These are phyloP conservation scores for Platycheirus rosarum DNA, from an alignment of 2,888 invertebrate species.

Conservation along the genomic window DNA sequence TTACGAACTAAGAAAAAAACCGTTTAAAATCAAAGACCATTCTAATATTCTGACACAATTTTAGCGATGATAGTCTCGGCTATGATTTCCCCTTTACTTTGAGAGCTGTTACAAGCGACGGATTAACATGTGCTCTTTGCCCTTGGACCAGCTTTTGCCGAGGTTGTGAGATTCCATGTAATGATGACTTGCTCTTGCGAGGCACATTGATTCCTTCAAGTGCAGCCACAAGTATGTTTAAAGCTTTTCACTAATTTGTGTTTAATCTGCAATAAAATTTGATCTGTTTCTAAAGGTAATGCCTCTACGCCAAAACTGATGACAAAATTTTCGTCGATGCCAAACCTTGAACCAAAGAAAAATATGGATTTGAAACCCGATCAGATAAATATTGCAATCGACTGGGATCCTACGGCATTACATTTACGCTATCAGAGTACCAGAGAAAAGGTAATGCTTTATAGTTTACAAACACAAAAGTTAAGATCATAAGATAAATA, in stretches of 20 bases:
- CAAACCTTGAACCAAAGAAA: slow-evolving; percentile 79
- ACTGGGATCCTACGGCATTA: slow-evolving; percentile 97
- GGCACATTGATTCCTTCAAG: slow-evolving; percentile 78
- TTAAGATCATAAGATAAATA: too few species aligned
- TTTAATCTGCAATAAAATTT: too few species aligned
- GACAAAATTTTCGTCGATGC: slow-evolving; percentile 79
- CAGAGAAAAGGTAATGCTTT: slow-evolving; percentile 85
- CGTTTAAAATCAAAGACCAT: too few species aligned
- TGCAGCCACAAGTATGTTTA: slow-evolving; percentile 77
- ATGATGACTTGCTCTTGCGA: slow-evolving; percentile 84
- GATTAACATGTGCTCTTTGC: slow-evolving; percentile 89
- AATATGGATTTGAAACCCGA: slow-evolving; percentile 80
- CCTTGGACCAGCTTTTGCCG: slow-evolving; percentile 92
- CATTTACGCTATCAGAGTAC: slow-evolving; percentile 94
- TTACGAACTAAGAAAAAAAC: too few species aligned
- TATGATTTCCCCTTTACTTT: slow-evolving; percentile 96
- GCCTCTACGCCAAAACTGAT: slow-evolving; percentile 79
- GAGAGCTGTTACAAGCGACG: slow-evolving; percentile 89
- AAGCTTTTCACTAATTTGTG: too few species aligned
- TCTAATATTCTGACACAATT: slow-evolving; percentile 74
- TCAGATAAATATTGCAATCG: slow-evolving; percentile 88
- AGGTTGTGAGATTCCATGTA: slow-evolving; percentile 91
- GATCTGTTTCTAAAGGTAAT: slow-evolving; percentile 78
- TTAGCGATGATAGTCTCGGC: slow-evolving; percentile 94
- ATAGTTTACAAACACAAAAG: too few species aligned